Evolutionary conservation across 1,140 invertebrate species (phyloP).

Genomic region (Cylas formicarius): DNA sequence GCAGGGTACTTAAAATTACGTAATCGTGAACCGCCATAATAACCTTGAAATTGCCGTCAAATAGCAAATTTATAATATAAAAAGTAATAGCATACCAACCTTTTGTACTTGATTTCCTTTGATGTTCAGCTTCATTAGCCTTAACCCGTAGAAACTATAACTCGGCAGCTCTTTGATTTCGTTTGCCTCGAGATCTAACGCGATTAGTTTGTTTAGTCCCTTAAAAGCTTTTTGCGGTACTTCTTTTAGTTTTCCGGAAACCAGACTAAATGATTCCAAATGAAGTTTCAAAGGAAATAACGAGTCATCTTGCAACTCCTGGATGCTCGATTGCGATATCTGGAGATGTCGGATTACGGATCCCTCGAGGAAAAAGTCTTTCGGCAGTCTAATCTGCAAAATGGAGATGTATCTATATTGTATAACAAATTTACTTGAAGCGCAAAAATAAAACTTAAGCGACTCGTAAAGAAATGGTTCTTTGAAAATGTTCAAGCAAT

Average conservation of each 20-base stretch:
- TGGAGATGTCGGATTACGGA: slow-evolving; percentile 71
- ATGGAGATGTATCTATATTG: neutral
- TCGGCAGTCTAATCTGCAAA: slow-evolving; percentile 52
- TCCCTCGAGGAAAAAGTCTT: slow-evolving; percentile 61
- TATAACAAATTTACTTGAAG: neutral
- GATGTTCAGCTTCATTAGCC: slow-evolving; percentile 72
- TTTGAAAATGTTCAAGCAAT: too few species aligned
- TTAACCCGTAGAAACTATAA: slow-evolving; percentile 79
- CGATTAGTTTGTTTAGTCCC: slow-evolving; percentile 61
- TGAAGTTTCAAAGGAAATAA: slow-evolving; percentile 64
- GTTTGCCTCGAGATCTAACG: slow-evolving; percentile 80
- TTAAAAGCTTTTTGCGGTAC: slow-evolving; percentile 76
- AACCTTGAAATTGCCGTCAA: too few species aligned
- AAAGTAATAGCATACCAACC: slow-evolving; percentile 13
- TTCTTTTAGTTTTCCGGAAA: slow-evolving; percentile 69
- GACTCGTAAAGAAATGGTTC: too few species aligned
- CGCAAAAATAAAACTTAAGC: too few species aligned
- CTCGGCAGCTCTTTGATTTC: slow-evolving; percentile 73
- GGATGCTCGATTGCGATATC: slow-evolving; percentile 73
- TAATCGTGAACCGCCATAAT: too few species aligned
- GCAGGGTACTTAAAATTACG: too few species aligned
- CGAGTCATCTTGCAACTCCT: slow-evolving; percentile 65
- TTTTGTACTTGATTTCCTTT: slow-evolving; percentile 74
- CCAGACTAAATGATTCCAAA: slow-evolving; percentile 72
- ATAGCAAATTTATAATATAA: too few species aligned